Evolutionary conservation across 2,888 invertebrate species (phyloP), one percentile per base, ranked within the genome.

Genomic region (Uropetala carovei): DNA sequence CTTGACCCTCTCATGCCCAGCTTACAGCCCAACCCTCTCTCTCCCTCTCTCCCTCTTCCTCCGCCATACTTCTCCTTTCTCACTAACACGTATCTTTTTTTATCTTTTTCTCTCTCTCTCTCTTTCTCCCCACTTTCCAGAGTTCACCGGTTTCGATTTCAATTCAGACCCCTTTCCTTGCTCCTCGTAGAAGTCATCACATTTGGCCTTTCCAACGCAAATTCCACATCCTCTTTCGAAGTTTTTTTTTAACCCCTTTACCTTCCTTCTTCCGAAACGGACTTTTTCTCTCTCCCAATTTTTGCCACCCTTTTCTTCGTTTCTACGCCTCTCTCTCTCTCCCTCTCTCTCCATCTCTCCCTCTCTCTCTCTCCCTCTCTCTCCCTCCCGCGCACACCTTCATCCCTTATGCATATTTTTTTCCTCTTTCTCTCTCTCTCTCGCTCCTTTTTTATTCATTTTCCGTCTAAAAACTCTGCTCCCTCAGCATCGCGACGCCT

Each of bases 1-100:
- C 75, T 75, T 75, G 75, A 75, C 75, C 75, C 75, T 75, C 75
- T 75, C 75, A 75, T 75, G 22, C 75, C 22, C 75, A 75, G 22
- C 27, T 75, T 75, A 75, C 22, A 75, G 22, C 22, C 75, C 22
- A 27, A 75, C 22, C 27, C 22, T 75, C 75, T 27, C 27, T 75
- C 22, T 75, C 75, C 22, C 27, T 75, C 75, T 75, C 27, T 27
- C 75, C 22, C 10, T 27, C 27, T 14, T 14, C 18, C 11, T 68
- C 4, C 68, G 2, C n/a, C 22, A 18, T 68, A 68, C 68, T 43
- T 43, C 43, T 43, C 43, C 43, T 43, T 43, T 43, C 43, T 43
- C 43, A 43, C 43, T 43, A 5, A 1, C 5, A 1, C 43, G 43
- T 43, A 3, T 43, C 43, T 43, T 43, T 43, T 5, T 43, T 5